phyloP scores from a whole-genome alignment of 2,113 vertebrate genomes.

The Zosterops borbonicus region DNA sequence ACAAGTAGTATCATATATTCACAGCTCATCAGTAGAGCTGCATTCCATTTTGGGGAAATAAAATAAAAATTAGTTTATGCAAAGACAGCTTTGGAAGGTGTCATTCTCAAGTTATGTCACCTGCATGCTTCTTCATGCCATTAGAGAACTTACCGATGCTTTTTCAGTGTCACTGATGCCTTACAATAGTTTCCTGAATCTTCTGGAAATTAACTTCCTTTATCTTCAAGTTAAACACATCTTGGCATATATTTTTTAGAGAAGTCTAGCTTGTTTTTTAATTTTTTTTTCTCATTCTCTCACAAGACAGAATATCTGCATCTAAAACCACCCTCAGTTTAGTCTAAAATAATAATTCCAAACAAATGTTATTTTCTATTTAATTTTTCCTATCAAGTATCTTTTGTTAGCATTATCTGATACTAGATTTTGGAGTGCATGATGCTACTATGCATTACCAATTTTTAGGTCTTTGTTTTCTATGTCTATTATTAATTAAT shows the following conservation, averaged over 20 bases:
- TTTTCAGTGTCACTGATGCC: background rate
- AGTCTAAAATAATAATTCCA: background rate
- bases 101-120: background rate
- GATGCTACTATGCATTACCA: background rate
- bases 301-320: background rate
- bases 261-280: background rate
- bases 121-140: background rate
- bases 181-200: background rate
- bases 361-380: background rate
- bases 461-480: background rate
- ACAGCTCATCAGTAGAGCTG: background rate
- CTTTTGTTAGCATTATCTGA: background rate
- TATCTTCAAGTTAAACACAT: background rate
- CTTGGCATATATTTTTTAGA: background rate
- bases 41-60: background rate
- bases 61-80: background rate
- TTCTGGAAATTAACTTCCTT: background rate
- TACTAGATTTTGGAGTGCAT: background rate
- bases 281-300: background rate
- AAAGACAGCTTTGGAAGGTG: background rate
- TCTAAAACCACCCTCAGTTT: background rate
- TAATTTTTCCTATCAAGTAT: background rate
- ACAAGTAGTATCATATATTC: background rate
- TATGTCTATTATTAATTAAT: background rate
- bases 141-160: background rate